Evolutionary conservation across 2,113 vertebrate species (phyloP).

Genomic region (Eretmochelys imbricata): DNA sequence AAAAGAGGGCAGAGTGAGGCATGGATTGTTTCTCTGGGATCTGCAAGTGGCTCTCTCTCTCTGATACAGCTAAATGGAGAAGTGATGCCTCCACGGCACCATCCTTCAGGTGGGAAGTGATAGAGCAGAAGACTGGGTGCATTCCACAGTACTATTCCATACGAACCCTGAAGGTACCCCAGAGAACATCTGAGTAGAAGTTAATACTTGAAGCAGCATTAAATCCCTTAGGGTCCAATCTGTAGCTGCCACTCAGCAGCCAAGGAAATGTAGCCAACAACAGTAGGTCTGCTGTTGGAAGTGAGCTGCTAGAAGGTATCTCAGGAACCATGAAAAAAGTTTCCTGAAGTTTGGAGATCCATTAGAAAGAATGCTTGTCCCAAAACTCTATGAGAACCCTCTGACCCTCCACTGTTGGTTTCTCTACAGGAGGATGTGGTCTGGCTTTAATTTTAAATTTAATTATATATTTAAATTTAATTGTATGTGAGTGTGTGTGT

Average conservation of each 20-base stretch:
- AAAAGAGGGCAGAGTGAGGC: neutral
- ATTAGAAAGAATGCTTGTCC: neutral
- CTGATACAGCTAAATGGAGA: neutral
- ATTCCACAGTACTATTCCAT: neutral
- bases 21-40: neutral
- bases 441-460: neutral
- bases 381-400: neutral
- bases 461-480: too few relatives aligned
- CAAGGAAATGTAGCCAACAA: neutral
- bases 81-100: neutral
- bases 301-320: neutral
- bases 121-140: neutral
- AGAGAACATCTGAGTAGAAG: neutral
- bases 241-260: neutral
- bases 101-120: rapidly evolving
- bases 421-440: neutral
- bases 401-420: neutral
- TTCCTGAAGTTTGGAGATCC: neutral
- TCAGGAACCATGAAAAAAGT: neutral
- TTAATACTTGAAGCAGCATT: neutral
- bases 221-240: neutral
- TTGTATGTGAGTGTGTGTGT: too few relatives aligned
- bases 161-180: neutral
- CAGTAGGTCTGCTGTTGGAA: neutral
- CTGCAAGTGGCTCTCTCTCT: too few relatives aligned